A percentile compares a stretch with the other conserved stretches of the same genome.
Conservation (phyloP, 2,888 invertebrate species). For the Archips xylosteana region DNA sequence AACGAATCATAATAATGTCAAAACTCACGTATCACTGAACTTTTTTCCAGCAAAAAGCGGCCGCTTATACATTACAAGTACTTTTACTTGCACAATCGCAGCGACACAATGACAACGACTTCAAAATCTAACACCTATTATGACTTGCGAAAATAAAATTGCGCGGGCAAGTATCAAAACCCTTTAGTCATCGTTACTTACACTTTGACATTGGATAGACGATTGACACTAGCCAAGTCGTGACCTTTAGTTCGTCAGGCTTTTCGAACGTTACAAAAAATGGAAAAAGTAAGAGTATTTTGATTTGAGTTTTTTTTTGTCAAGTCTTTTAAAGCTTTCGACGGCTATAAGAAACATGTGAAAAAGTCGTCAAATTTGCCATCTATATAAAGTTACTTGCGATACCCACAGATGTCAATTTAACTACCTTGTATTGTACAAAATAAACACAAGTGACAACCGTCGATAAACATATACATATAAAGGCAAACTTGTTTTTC, state of each 20-base stretch:
- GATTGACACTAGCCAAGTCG: conserved; percentile 45
- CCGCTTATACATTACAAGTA: background rate
- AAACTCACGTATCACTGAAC: no score
- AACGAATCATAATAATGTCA: no score
- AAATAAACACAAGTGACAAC: no score
- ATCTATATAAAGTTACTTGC: no score
- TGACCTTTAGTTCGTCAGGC: conserved; percentile 54
- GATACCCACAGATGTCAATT: no score
- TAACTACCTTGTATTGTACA: no score
- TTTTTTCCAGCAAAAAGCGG: background rate
- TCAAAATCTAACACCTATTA: conserved; percentile 26
- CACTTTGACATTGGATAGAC: conserved; percentile 36
- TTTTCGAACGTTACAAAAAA: background rate
- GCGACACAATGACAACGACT: background rate
- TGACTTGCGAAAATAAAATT: conserved; percentile 39
- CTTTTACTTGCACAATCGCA: background rate
- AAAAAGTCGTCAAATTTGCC: no score
- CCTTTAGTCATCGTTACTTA: conserved; percentile 30
- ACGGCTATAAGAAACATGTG: no score
- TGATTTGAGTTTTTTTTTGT: background rate
- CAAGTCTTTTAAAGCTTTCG: background rate
- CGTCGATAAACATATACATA: no score
- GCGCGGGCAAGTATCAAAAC: conserved; percentile 51
- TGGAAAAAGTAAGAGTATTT: background rate
- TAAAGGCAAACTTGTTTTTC: no score